These are phyloP conservation scores for Verasper variegatus DNA, from an alignment of 2,113 vertebrate species.

Conservation along the genomic window DNA sequence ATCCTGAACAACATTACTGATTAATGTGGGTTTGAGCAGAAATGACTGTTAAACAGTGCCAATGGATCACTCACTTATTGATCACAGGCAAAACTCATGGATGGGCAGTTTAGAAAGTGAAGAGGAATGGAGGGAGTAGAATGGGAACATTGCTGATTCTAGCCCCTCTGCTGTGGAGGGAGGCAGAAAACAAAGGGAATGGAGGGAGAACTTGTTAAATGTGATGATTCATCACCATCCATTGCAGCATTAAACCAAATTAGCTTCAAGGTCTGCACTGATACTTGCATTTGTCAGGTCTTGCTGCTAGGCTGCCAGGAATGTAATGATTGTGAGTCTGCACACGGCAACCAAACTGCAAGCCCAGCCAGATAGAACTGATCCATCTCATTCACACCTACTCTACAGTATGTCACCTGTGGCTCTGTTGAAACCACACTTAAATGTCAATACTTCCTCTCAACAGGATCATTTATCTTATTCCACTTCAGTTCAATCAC, in stretches of 20 bases:
- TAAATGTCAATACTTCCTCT: background rate
- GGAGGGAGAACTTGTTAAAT: conserved; percentile 14
- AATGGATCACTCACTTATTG: conserved; percentile 37
- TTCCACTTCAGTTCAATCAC: background rate
- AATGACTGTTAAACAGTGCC: conserved; percentile 5
- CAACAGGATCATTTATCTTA: background rate
- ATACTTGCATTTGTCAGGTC: background rate
- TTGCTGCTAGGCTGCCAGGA: background rate
- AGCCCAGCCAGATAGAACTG: background rate
- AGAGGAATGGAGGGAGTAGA: conserved; percentile 4
- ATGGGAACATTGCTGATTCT: conserved; percentile 38
- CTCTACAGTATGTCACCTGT: background rate
- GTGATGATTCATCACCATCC: conserved; percentile 29
- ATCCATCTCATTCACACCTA: background rate
- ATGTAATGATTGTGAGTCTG: background rate
- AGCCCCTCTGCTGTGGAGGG: conserved; percentile 8
- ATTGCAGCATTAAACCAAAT: conserved; percentile 16
- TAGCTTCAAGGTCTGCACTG: background rate
- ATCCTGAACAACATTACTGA: background rate
- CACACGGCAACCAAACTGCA: background rate
- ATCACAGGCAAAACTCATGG: conserved; percentile 13
- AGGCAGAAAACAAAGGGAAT: conserved; percentile 11
- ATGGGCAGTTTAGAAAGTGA: conserved; percentile 8
- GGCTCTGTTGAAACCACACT: background rate
- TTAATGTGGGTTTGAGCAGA: conserved; percentile 1